Conservation (phyloP, 2,888 invertebrate genomes). For the Noctua janthina region DNA sequence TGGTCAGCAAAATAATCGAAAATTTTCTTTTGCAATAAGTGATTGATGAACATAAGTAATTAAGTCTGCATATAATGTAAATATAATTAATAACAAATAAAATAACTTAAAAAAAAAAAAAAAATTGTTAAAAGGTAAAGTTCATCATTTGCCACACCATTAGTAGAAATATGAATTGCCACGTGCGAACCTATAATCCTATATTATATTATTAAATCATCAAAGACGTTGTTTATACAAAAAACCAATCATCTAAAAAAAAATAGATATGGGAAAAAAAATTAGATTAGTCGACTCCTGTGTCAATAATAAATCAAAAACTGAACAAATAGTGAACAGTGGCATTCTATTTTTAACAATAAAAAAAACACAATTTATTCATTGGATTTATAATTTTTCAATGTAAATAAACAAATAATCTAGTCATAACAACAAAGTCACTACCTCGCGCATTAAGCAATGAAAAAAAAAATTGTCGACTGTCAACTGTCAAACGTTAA, state of each 20-base stretch:
- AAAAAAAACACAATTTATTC: background rate
- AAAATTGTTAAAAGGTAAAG: constrained; percentile 19
- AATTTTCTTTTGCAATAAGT: constrained; percentile 1
- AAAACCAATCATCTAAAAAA: too few species aligned
- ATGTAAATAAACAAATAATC: background rate
- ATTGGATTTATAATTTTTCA: background rate
- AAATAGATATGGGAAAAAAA: background rate
- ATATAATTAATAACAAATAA: too few species aligned
- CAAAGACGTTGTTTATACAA: too few species aligned
- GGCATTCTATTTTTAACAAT: background rate
- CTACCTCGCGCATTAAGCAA: background rate
- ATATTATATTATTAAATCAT: background rate
- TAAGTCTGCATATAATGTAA: too few species aligned
- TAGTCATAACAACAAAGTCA: background rate
- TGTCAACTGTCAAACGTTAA: background rate
- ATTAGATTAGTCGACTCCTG: background rate
- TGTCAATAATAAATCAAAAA: constrained; percentile 24
- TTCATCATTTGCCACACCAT: constrained; percentile 4
- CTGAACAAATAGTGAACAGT: background rate
- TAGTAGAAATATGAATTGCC: background rate
- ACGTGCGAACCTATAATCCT: constrained; percentile 4
- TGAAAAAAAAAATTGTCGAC: background rate
- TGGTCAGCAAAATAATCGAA: background rate
- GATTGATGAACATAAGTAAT: constrained; percentile 26
- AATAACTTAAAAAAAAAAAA: too few species aligned